phyloP scores from a whole-genome alignment of 2,113 vertebrate genomes.

The Corythornis cristatus region DNA sequence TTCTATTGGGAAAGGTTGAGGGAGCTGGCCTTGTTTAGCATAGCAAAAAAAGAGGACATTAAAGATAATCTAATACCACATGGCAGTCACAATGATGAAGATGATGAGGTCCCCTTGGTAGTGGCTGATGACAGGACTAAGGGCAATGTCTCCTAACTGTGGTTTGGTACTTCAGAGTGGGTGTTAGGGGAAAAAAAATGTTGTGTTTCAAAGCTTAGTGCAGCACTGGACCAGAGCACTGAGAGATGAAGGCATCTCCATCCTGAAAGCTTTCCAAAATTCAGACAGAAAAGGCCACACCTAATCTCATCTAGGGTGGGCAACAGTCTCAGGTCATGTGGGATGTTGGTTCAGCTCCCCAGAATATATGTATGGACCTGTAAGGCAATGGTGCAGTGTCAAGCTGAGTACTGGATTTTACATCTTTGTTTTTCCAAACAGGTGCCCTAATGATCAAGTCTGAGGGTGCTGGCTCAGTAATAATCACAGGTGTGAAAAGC shows the following conservation, averaged over 20 bases:
- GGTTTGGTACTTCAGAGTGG: background rate
- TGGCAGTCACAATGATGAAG: background rate
- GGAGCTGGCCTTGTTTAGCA: background rate
- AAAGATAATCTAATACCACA: background rate
- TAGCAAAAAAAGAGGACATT: background rate
- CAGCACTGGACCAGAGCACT: background rate
- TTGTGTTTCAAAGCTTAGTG: background rate
- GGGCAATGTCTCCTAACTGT: background rate
- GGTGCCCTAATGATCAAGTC: slow-evolving; percentile 84
- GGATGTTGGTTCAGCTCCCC: background rate
- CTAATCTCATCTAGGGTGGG: background rate
- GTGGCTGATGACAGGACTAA: background rate
- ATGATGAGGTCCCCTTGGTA: background rate
- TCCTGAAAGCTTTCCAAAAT: background rate
- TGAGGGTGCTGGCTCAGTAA: slow-evolving; percentile 74
- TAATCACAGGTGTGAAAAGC: slow-evolving; percentile 83
- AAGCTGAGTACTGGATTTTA: background rate
- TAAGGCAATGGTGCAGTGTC: fast-evolving
- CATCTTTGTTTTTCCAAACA: slow-evolving; percentile 2
- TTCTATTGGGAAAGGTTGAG: background rate
- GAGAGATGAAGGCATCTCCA: background rate
- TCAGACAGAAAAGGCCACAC: background rate
- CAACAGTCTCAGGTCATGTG: background rate
- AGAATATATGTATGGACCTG: background rate
- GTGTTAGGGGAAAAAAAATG: background rate